Evolutionary conservation across 2,888 invertebrate species (phyloP).

Genomic region (Mactromeris polynyma): DNA sequence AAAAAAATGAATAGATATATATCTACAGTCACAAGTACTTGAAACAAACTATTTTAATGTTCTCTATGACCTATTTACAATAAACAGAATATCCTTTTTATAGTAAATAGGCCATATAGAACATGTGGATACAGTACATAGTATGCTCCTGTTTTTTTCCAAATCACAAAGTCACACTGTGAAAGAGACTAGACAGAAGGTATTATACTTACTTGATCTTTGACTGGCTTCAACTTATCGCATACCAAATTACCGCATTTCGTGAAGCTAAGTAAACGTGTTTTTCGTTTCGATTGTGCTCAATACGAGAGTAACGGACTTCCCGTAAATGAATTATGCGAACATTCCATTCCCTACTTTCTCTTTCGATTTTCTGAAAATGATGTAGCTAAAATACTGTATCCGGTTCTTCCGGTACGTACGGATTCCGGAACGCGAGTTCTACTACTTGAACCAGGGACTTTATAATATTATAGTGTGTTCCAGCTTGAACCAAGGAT

Average conservation of each 20-base stretch:
- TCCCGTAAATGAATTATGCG: neutral
- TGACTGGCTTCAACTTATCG: neutral
- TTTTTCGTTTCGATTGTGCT: neutral
- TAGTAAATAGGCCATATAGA: no score
- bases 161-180: no score
- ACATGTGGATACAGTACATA: no score
- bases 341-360: neutral
- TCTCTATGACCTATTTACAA: no score
- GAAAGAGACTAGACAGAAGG: neutral
- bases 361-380: conserved; percentile 17
- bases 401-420: neutral
- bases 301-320: neutral
- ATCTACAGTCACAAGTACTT: no score
- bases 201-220: neutral
- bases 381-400: neutral
- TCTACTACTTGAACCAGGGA: no score
- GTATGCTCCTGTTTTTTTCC: no score
- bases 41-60: no score
- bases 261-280: neutral
- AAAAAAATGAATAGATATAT: no score
- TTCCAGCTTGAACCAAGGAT: no score
- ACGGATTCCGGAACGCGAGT: neutral
- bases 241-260: neutral
- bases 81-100: no score
- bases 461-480: no score